Evolutionary conservation across 1,140 invertebrate species (phyloP), one percentile per base, ranked within the genome.

Genomic region (Microplitis mediator): DNA sequence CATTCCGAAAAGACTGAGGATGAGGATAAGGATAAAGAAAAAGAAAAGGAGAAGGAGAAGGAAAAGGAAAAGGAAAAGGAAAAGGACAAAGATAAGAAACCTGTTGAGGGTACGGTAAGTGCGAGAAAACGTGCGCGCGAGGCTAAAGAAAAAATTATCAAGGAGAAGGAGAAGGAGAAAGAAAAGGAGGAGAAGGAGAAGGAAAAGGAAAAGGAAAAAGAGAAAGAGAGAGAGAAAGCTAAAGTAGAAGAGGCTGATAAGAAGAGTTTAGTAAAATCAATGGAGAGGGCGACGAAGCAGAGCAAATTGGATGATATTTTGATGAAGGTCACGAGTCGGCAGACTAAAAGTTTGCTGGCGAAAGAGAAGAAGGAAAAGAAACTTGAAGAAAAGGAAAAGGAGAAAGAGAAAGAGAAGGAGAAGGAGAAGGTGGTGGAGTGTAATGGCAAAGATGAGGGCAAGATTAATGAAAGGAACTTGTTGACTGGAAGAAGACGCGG

Each of bases 301-400:
- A 86, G 79, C 36, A 87, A 87, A 64, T 71, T 87, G 0, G 85
- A 87, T 36, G 85, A 87, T n/a, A 84, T 87, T 69, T 65, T 87
- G 9, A 51, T 83, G 54, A 87, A 87, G 60, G 84, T 87, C 0
- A 85, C 85, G 1, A 85, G 69, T 34, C 75, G 81, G 5, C 85
- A 86, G 54, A 76, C 79, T 0, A 87, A 86, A 58, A 78, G 78
- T 32, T 56, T 81, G 13, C 81, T 79, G 35, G 72, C 80, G 4
- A 82, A 85, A 67, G 77, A 81, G 51, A 75, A 77, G 3, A 84
- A 85, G n/a, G 23, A 23, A 23, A 85, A 86, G 34, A 83, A 45
- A 11, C 39, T 45, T 79, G 61, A 84, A 79, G 60, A 11, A 79
- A 79, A 32, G 67, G 77, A 9, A 79, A 83, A 68, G 76, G 78